phyloP scores from a whole-genome alignment of 2,113 vertebrate species.

The Bombycilla garrulus region DNA sequence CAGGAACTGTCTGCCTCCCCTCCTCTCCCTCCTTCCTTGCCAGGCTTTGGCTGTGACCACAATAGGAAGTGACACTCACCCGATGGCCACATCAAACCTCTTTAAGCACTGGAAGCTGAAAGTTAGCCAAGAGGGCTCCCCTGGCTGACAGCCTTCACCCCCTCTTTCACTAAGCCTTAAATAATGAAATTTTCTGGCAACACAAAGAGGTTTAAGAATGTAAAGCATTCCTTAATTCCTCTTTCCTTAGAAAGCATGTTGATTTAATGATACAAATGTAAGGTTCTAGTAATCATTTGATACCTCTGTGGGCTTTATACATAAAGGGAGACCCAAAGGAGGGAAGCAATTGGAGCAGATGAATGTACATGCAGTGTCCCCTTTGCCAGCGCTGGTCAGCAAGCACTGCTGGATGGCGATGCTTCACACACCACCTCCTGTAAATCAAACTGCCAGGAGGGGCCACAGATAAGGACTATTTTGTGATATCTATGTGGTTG shows the following conservation, averaged over 20 bases:
- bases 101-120: neutral
- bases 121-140: neutral
- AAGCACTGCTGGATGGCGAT: neutral
- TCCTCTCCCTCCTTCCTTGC: neutral
- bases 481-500: fast-evolving
- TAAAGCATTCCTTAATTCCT: neutral
- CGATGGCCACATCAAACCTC: neutral
- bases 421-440: neutral
- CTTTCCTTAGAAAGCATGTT: neutral
- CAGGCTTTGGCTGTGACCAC: neutral
- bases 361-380: fast-evolving
- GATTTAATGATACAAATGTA: neutral
- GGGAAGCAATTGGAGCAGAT: neutral
- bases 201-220: neutral
- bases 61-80: neutral
- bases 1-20: neutral
- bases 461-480: neutral
- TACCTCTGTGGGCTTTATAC: neutral
- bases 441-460: neutral
- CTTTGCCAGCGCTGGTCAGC: neutral
- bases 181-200: slow-evolving; percentile 14
- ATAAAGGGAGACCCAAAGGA: neutral
- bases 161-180: neutral
- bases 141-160: neutral
- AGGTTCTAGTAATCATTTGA: neutral